Evolutionary conservation across 2,113 vertebrate genomes (phyloP).

Genomic region (Caretta caretta): DNA sequence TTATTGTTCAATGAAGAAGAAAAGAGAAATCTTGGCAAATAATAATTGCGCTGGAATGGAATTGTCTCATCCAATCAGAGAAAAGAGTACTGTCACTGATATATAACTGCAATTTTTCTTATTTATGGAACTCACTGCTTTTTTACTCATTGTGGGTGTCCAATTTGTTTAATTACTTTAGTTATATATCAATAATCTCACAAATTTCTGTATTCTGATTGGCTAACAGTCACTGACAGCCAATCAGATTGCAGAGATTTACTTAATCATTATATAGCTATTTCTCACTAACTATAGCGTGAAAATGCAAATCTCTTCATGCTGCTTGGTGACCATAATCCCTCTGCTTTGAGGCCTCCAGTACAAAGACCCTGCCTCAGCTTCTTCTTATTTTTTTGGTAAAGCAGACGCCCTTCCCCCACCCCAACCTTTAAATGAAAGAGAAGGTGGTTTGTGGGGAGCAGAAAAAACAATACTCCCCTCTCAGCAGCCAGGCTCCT

Average conservation of each 20-base stretch:
- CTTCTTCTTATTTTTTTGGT: background rate
- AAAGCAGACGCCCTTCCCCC: background rate
- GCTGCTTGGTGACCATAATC: background rate
- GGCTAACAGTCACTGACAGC: background rate
- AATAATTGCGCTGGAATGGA: too few species aligned
- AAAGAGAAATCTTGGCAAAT: background rate
- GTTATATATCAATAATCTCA: background rate
- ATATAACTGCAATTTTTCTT: background rate
- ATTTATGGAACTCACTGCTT: background rate
- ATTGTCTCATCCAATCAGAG: background rate
- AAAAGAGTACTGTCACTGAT: background rate
- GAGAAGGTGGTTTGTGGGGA: background rate
- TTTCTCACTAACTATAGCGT: background rate
- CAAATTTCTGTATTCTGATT: background rate
- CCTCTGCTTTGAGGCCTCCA: background rate
- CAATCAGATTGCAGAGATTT: background rate
- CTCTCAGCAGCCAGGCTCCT: background rate
- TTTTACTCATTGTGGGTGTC: background rate
- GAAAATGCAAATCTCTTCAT: background rate
- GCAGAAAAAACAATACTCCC: background rate
- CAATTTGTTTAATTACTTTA: background rate
- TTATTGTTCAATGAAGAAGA: background rate
- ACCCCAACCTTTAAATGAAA: background rate
- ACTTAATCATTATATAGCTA: background rate
- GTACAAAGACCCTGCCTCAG: background rate